phyloP scores from a whole-genome alignment of 2,113 vertebrate species.

The Cephalopholis sonnerati region DNA sequence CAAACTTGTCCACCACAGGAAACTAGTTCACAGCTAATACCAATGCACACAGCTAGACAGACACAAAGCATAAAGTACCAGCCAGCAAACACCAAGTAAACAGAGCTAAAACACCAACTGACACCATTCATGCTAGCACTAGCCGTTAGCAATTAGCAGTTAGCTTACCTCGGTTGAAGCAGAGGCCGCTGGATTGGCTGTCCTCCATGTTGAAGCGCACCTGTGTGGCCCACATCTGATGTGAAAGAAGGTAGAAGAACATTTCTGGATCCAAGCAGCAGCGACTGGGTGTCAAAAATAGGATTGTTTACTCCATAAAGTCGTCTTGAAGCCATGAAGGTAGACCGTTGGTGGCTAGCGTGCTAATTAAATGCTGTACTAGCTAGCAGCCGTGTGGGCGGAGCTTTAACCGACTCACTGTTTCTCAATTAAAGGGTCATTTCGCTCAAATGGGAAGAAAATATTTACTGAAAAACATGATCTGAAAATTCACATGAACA shows the following conservation, averaged over 20 bases:
- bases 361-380: background rate
- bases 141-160: background rate
- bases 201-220: no score
- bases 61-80: background rate
- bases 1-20: background rate
- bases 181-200: background rate
- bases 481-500: no score
- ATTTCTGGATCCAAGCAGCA: background rate
- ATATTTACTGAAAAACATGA: background rate
- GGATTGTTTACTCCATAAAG: background rate
- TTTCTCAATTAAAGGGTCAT: background rate
- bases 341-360: background rate
- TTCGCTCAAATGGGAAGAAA: background rate
- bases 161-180: background rate
- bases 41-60: no score
- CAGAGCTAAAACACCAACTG: background rate
- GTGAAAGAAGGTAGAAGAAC: no score
- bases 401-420: background rate
- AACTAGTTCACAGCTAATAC: background rate
- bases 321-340: background rate
- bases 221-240: background rate
- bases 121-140: background rate
- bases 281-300: background rate
- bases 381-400: background rate
- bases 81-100: no score